These are phyloP conservation scores for Sclerodermus sp. DNA, from an alignment of 2,888 invertebrate genomes.

Conservation along the genomic window DNA sequence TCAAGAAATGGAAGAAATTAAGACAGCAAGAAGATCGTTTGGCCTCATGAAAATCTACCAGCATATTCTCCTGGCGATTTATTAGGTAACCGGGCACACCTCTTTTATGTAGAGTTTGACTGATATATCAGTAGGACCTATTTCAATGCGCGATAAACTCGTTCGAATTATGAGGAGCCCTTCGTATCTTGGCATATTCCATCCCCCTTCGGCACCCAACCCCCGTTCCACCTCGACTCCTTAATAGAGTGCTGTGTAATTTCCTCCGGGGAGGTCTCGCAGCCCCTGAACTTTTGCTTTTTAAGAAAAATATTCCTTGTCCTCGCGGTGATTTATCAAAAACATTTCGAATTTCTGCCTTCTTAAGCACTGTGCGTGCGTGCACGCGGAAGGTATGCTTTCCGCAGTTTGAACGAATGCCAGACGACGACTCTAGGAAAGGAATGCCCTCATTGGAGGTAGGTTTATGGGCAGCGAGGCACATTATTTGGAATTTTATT, in stretches of 20 bases:
- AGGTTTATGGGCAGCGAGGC: constrained; percentile 2
- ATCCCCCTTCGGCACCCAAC: constrained; percentile 8
- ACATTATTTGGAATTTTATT: constrained; percentile 4
- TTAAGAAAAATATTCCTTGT: no score
- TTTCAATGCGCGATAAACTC: constrained; percentile 8
- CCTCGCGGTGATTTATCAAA: constrained; percentile 31
- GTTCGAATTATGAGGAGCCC: constrained; percentile 2
- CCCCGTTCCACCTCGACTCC: background rate
- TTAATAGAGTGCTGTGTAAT: no score
- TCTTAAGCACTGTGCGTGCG: constrained; percentile 10
- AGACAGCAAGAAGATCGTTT: no score
- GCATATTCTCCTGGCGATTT: no score
- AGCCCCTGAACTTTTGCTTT: no score
- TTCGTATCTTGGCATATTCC: background rate
- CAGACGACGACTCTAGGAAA: background rate
- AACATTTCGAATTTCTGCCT: constrained; percentile 27
- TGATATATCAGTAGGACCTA: background rate
- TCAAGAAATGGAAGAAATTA: no score
- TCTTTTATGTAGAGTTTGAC: no score
- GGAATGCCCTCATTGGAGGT: background rate
- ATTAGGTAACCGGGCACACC: no score
- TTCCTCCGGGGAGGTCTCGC: no score
- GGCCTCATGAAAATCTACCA: no score
- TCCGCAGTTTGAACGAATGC: constrained; percentile 10
- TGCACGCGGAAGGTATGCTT: constrained; percentile 7